These are phyloP conservation scores for Drosophila insularis DNA, from an alignment of 1,140 invertebrate genomes.

Conservation along the genomic window DNA sequence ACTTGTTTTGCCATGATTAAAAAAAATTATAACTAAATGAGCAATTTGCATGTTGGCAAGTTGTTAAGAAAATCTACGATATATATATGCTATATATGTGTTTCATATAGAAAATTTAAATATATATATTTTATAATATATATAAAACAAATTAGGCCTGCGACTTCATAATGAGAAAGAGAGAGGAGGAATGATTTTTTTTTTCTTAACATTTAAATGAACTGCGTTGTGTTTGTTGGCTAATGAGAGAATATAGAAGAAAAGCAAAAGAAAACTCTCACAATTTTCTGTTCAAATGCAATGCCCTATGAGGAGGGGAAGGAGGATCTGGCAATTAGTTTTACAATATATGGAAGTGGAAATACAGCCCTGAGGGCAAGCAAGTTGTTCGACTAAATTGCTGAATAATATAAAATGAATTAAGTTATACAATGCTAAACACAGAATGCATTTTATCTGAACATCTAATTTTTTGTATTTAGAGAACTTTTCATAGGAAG, in stretches of 20 bases:
- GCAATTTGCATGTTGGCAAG: slow-evolving; percentile 61
- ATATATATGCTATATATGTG: slow-evolving; percentile 32
- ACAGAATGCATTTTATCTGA: neutral
- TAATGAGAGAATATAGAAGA: slow-evolving; percentile 39
- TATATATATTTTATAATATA: slow-evolving; percentile 20
- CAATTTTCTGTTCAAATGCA: slow-evolving; percentile 22
- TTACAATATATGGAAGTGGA: slow-evolving; percentile 19
- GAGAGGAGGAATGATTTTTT: neutral
- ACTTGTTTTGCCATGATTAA: slow-evolving; percentile 56
- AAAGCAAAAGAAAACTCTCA: slow-evolving; percentile 40
- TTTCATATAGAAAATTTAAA: slow-evolving; percentile 29
- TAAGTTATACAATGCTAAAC: slow-evolving; percentile 25
- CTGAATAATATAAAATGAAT: slow-evolving; percentile 46
- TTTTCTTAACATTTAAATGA: slow-evolving; percentile 51
- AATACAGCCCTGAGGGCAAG: slow-evolving; percentile 30
- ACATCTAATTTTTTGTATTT: neutral
- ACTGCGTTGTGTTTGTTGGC: slow-evolving; percentile 45
- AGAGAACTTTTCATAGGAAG: neutral
- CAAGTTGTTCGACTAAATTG: slow-evolving; percentile 50
- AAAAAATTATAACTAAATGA: slow-evolving; percentile 64
- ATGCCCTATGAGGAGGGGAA: neutral
- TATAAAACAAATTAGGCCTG: slow-evolving; percentile 50
- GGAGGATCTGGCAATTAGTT: slow-evolving; percentile 51
- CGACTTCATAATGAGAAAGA: slow-evolving; percentile 26
- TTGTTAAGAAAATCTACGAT: slow-evolving; percentile 50